Evolutionary conservation across 2,888 invertebrate species (phyloP).

Genomic region (Odontomyia ornata): DNA sequence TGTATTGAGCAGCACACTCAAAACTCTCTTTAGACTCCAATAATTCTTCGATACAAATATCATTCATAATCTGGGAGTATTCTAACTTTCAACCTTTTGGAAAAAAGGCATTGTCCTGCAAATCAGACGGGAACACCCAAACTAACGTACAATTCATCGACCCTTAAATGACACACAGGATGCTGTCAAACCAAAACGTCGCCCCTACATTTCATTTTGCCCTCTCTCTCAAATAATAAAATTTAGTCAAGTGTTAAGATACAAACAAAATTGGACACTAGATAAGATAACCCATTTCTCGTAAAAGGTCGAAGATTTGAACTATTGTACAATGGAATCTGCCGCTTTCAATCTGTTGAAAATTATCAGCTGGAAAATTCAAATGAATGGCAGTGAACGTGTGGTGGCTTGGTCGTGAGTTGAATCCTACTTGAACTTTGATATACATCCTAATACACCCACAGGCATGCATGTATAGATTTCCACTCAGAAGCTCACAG

Average conservation of each 20-base stretch:
- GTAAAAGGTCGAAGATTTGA: neutral
- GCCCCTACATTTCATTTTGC: neutral
- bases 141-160: neutral
- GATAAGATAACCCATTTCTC: slow-evolving; percentile 39
- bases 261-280: slow-evolving; percentile 24
- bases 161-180: slow-evolving; percentile 6
- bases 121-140: neutral
- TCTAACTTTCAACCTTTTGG: no score
- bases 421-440: neutral
- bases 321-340: slow-evolving; percentile 9
- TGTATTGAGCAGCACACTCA: no score
- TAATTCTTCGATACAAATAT: no score
- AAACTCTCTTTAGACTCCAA: no score
- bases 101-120: neutral
- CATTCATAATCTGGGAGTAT: no score
- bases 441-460: neutral
- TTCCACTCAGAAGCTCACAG: neutral
- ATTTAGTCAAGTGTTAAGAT: slow-evolving; percentile 38
- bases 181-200: neutral
- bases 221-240: slow-evolving; percentile 1
- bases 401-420: neutral
- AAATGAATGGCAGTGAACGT: slow-evolving; percentile 1
- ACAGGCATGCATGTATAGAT: no score
- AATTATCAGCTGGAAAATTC: slow-evolving; percentile 15
- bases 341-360: neutral